Evolutionary conservation across 2,888 invertebrate species (phyloP).

Genomic region (Sceliomorpha sp.): DNA sequence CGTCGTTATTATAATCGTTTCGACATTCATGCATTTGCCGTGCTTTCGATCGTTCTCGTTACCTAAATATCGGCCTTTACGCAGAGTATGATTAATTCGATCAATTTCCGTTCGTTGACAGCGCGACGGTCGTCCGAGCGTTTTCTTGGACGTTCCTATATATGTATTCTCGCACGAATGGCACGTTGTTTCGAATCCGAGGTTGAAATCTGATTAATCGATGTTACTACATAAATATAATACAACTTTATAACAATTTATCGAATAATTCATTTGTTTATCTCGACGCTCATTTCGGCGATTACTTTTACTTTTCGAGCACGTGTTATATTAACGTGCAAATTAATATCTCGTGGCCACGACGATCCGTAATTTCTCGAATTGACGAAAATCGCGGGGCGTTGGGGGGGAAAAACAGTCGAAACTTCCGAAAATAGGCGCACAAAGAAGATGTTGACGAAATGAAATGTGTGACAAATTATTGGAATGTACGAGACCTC

Average conservation of each 20-base stretch:
- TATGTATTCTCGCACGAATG: neutral
- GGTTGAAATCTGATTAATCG: too few species aligned
- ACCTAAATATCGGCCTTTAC: constrained; percentile 39
- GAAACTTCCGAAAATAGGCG: neutral
- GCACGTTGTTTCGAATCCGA: constrained; percentile 1
- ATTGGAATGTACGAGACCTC: constrained; percentile 31
- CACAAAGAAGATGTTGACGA: constrained; percentile 2
- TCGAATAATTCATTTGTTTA: too few species aligned
- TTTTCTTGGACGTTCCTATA: constrained; percentile 25
- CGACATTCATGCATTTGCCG: constrained; percentile 7
- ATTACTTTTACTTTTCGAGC: too few species aligned
- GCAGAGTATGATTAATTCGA: constrained; percentile 1
- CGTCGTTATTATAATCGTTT: constrained; percentile 30
- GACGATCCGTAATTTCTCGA: too few species aligned
- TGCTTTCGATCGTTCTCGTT: constrained; percentile 42
- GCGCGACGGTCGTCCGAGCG: constrained; percentile 27
- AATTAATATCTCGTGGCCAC: too few species aligned
- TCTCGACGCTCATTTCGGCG: too few species aligned
- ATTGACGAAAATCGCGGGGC: too few species aligned
- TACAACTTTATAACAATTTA: constrained; percentile 1
- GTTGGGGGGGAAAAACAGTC: too few species aligned
- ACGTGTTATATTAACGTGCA: too few species aligned
- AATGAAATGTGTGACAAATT: constrained; percentile 35
- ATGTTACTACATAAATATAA: neutral
- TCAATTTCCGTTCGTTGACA: constrained; percentile 40